Base-by-base conservation (phyloP, 2,113 vertebrate species). In the Tor tambroides region DNA sequence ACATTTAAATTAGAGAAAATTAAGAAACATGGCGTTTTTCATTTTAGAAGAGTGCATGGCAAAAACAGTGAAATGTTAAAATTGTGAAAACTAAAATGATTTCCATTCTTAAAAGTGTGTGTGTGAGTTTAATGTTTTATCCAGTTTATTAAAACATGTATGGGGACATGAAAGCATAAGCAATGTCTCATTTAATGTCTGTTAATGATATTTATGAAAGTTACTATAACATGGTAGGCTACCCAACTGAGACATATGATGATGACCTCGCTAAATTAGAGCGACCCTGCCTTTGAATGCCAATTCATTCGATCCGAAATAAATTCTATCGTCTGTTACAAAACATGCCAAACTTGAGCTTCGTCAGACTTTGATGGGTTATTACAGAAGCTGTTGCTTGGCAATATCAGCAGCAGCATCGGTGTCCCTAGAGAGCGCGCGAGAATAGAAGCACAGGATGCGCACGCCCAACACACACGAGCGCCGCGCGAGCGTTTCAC, bases 341-440 rank as follows among this genome's bases (percentile, higher is more conserved):
- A 26, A 26, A 32, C 56, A 67, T 49, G 63, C 8, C 83, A 51
- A 77, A 87, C 78, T 85, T 85, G 86, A 46, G 38, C 41, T 11
- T 63, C 59, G 61, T 63, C 54, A 77, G 67, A 75, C 74, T 56
- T 63, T 51, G 69, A 26, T 21, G 30, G 76, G 82, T 79, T 86
- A 78, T 87, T 75, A 59, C 65, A 65, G 63, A 23, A 75, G 86
- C 80, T 75, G 89, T 90, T 90, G 89, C 89, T 84, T 88, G 89
- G 89, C 89, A 90, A 88, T 90, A 78, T 65, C 87, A 83, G 88
- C 85, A 74, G 83, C 67, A 84, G 76, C 85, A 84, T 75, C 67
- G 28, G 61, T 23, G 84, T 90, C 89, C 85, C 89, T 28, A 26
- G 86, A 85, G 86, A 90, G 85, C 46, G 76, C 43, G 89, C 87